A percentile compares a stretch with the other conserved stretches of the same genome.
Evolutionary conservation across 2,888 invertebrate species (phyloP).

Genomic region (Sclerodermus sp.): DNA sequence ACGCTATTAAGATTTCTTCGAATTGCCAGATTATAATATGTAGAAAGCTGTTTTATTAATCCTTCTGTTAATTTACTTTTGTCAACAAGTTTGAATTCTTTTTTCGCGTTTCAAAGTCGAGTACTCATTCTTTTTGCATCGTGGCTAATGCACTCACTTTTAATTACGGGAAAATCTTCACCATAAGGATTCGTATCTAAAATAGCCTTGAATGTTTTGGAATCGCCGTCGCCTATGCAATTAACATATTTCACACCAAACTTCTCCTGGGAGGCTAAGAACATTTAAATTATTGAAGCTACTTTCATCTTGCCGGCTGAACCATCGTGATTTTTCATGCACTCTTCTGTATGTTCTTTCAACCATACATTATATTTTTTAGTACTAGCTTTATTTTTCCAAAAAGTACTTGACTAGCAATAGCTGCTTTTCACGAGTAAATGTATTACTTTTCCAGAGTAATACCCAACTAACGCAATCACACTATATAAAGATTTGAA

Average conservation of each 20-base stretch:
- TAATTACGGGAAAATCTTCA: constrained; percentile 6
- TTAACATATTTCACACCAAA: constrained; percentile 12
- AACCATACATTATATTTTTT: constrained; percentile 15
- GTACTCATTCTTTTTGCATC: constrained; percentile 12
- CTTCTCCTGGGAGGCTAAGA: constrained; percentile 7
- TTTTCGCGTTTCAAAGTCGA: constrained; percentile 11
- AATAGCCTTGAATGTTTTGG: constrained; percentile 16
- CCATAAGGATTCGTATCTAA: constrained; percentile 7
- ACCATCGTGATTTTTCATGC: constrained; percentile 14
- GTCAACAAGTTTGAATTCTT: constrained; percentile 13
- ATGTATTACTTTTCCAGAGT: constrained; percentile 8
- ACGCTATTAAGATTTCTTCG: constrained; percentile 18
- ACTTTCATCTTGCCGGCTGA: constrained; percentile 12
- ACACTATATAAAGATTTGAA: constrained; percentile 9
- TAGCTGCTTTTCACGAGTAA: constrained; percentile 3
- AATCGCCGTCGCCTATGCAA: constrained; percentile 19
- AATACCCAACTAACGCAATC: constrained; percentile 5
- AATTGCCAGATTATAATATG: constrained; percentile 28
- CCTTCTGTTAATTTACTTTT: constrained; percentile 17
- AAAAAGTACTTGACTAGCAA: constrained; percentile 12
- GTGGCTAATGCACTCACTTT: constrained; percentile 11
- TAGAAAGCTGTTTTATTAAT: constrained; percentile 19
- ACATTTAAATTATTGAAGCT: constrained; percentile 9
- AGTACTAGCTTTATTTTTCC: constrained; percentile 1
- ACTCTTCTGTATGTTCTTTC: constrained; percentile 10